Evolutionary conservation across 2,797 vertebrate genomes (phyloP), one percentile per base, ranked within the genome.

Genomic region (Pseudotriccus pelzelni): DNA sequence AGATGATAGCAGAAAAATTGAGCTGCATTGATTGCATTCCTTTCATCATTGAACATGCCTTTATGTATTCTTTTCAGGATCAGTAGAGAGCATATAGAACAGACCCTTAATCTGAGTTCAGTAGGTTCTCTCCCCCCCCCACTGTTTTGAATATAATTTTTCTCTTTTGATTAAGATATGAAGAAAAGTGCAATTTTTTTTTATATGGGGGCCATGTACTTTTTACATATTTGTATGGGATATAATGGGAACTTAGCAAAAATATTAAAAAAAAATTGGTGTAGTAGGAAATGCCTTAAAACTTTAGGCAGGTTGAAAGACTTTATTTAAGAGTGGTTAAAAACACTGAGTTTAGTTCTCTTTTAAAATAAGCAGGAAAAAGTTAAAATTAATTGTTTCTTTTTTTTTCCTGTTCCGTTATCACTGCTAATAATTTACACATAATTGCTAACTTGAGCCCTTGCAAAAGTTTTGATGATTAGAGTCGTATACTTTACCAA

Each of bases 1-100:
- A 89, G 90, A 88, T 97, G 94, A 93, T 88, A 95, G 76, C 75
- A 70, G 89, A 84, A 92, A 93, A 96, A 92, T 89, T 70, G 95
- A 91, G 87, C 90, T 82, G 52, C 92, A 94, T 90, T 96, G 96
- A 96, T 97, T 92, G 46, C 63, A 30, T 91, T 87, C 90, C 92
- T 96, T 95, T 97, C 79, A 96, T 97, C 91, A 85, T 73, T 88
- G 87, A 53, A 63, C 79, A 30, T 91, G 63, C 69, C 77, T 95
- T 94, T 94, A 55, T 91, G n/a, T 74, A 60, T 97, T 84, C 84
- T 95, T 94, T 97, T 93, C 73, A 91, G 75, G 68, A 84, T 85
- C 63, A 85, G 59, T 64, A 83, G 82, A 97, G 89, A 94, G 34
- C 43, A 27, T 76, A 74, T 62, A 86, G 62, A 93, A 90, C 1